Evolutionary conservation across 2,113 vertebrate genomes (phyloP), one percentile per base, ranked within the genome.

Genomic region (Nothobranchius furzeri): DNA sequence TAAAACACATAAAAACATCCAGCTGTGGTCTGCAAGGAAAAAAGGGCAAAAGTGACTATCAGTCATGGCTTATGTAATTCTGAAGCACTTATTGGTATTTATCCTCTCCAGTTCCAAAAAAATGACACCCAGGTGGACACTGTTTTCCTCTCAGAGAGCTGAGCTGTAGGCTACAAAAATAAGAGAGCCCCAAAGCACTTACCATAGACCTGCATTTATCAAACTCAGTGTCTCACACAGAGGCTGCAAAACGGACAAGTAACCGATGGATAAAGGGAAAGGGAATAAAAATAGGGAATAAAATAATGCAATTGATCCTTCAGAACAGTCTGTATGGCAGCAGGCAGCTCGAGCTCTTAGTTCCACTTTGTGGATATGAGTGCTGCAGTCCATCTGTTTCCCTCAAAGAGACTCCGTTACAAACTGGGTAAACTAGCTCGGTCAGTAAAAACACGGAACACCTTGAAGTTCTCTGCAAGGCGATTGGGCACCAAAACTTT

Each of bases 81-180:
- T 46, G 1, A 42, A 25, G 20, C 14, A 46, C 20, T 13, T 50
- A 12, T 50, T 17, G 12, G 47, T n/a, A 47, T 35, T 35, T 35
- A 46, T 47, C 58, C 14, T 3, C 2, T 4, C 30, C 20, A n/a
- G 14, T 20, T 59, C 42, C 24, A 20, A 58, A 58, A 43, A 43
- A 42, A 24, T 58, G 55, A 56, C 54, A 56, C 54, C n/a, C 37
- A 12, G 55, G n/a, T 43, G 55, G n/a, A 58, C n/a, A 10, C 3
- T n/a, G 14, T 56, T n/a, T 57, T 12, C 6, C 55, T 57, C 55
- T 40, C 9, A 50, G 2, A 50, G 3, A n/a, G 48, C 48, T 50
- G 7, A 15, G n/a, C 48, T 50, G 3, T 2, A 37, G 37, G 37
- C 37, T 42, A n/a, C 11, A 43, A 43, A 40, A 58, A 35, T 58